phyloP scores from a whole-genome alignment of 2,797 vertebrate species.

The Hipposideros larvatus region DNA sequence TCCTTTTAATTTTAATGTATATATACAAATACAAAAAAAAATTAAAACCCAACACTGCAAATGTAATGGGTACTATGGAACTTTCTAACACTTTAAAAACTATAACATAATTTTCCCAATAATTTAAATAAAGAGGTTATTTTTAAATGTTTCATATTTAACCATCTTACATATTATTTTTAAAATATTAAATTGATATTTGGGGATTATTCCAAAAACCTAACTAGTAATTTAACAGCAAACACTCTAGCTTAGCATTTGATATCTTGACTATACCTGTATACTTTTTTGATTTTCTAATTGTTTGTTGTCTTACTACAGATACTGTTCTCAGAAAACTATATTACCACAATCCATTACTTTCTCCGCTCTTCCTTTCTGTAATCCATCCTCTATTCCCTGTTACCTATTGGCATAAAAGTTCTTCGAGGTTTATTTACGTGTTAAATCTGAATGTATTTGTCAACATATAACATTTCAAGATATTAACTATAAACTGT shows the following conservation, averaged over 20 bases:
- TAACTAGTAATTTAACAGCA: neutral
- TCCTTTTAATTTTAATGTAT: constrained; percentile 44
- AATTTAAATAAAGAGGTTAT: neutral
- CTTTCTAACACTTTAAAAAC: neutral
- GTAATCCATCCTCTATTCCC: neutral
- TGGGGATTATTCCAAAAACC: neutral
- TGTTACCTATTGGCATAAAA: neutral
- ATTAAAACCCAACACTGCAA: neutral
- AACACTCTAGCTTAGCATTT: neutral
- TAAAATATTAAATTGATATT: neutral
- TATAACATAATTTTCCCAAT: neutral
- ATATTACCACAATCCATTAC: neutral
- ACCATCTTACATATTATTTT: neutral
- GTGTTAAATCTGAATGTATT: neutral
- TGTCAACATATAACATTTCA: neutral
- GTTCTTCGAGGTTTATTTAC: neutral
- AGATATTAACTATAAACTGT: neutral
- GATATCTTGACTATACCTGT: neutral
- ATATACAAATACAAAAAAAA: neutral
- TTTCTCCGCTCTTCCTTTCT: neutral
- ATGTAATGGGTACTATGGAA: neutral
- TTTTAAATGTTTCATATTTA: neutral
- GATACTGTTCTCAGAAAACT: neutral
- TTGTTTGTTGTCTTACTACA: neutral
- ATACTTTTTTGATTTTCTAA: neutral